A percentile compares a stretch with the other conserved stretches of the same genome.
These are phyloP conservation scores for Aphis craccivora DNA, from an alignment of 1,140 invertebrate genomes.

Conservation along the genomic window DNA sequence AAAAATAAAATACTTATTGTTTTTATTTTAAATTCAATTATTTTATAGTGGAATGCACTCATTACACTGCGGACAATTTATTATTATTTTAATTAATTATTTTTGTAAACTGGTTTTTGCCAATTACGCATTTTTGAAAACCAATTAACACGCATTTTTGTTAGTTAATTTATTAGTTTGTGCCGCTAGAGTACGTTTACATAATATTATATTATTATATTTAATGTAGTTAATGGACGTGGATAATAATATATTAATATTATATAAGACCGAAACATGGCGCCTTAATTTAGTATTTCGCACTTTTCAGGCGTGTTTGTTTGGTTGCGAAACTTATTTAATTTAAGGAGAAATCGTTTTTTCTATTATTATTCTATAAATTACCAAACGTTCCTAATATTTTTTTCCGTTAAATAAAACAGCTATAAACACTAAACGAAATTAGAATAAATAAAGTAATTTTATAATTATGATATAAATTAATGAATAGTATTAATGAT, in stretches of 20 bases:
- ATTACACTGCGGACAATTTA: background rate
- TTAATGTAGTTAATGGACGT: background rate
- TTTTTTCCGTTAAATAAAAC: background rate
- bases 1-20: background rate
- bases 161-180: background rate
- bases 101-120: background rate
- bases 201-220: background rate
- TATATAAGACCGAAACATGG: background rate
- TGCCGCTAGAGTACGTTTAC: background rate
- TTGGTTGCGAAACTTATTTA: background rate
- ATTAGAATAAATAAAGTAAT: background rate
- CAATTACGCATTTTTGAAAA: background rate
- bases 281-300: background rate
- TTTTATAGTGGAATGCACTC: background rate
- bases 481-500: background rate
- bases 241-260: background rate
- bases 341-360: background rate
- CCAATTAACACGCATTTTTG: background rate
- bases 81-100: constrained; percentile 7
- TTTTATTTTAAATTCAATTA: background rate
- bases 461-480: background rate
- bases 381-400: background rate
- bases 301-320: background rate
- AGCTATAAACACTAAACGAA: background rate
- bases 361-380: background rate